Evolutionary conservation across 2,113 vertebrate genomes (phyloP).

Genomic region (Terrapene triunguis): DNA sequence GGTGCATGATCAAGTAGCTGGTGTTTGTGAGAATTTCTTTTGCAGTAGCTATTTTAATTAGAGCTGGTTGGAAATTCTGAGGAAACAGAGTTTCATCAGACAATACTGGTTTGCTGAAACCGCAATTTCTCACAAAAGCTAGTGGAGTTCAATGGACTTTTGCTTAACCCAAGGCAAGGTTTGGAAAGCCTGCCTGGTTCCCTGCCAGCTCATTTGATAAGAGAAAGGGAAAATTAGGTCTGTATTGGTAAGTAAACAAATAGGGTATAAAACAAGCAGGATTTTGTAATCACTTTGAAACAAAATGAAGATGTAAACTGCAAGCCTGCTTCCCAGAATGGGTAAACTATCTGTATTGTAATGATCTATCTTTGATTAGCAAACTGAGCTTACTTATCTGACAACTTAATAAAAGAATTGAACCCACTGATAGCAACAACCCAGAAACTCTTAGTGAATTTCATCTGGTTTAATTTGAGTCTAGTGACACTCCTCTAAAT

Average conservation of each 20-base stretch:
- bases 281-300: too few species aligned
- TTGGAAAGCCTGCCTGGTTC: background rate
- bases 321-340: too few species aligned
- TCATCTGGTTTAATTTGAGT: background rate
- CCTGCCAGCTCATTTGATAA: background rate
- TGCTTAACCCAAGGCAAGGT: background rate
- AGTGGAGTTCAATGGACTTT: background rate
- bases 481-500: background rate
- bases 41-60: background rate
- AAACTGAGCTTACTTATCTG: too few species aligned
- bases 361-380: too few species aligned
- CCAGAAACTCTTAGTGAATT: background rate
- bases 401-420: too few species aligned
- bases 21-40: background rate
- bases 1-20: background rate
- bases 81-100: too few species aligned
- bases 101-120: background rate
- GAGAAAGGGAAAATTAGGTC: background rate
- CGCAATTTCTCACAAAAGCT: background rate
- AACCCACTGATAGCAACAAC: background rate
- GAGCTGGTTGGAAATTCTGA: too few species aligned
- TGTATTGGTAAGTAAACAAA: background rate
- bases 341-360: too few species aligned
- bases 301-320: too few species aligned
- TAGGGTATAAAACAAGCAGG: background rate